phyloP scores from a whole-genome alignment of 2,113 vertebrate genomes.

The Indicator indicator region DNA sequence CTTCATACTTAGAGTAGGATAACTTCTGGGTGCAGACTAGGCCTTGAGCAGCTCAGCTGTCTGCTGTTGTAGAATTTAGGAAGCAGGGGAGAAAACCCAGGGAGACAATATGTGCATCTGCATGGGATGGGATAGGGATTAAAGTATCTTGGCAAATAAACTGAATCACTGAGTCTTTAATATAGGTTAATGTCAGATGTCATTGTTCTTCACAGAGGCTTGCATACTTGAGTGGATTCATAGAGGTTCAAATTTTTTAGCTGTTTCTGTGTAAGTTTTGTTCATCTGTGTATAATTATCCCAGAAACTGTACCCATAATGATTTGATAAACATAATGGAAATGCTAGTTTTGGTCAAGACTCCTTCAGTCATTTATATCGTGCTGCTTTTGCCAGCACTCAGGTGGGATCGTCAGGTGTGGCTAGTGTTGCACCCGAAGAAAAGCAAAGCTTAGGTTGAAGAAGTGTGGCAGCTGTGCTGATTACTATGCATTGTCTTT shows the following conservation, averaged over 20 bases:
- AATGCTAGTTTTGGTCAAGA: background rate
- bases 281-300: background rate
- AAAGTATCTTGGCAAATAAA: slow-evolving; percentile 65
- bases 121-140: slow-evolving; percentile 60
- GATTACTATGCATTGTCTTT: background rate
- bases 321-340: background rate
- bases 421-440: background rate
- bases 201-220: slow-evolving; percentile 55
- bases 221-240: background rate
- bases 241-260: background rate
- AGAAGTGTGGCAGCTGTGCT: background rate
- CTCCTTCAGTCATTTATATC: background rate
- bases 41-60: slow-evolving; percentile 13
- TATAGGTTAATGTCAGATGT: slow-evolving; percentile 68
- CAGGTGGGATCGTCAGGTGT: background rate
- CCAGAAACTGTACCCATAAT: background rate
- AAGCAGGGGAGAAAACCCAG: slow-evolving; percentile 21
- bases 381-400: background rate
- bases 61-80: slow-evolving; percentile 47
- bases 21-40: background rate
- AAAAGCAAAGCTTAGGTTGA: background rate
- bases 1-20: background rate
- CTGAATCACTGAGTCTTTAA: slow-evolving; percentile 65
- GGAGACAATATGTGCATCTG: slow-evolving; percentile 38
- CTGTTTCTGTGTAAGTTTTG: slow-evolving; percentile 18